phyloP scores from a whole-genome alignment of 1,140 invertebrate species.

The Pseudomyrmex cubaensis region DNA sequence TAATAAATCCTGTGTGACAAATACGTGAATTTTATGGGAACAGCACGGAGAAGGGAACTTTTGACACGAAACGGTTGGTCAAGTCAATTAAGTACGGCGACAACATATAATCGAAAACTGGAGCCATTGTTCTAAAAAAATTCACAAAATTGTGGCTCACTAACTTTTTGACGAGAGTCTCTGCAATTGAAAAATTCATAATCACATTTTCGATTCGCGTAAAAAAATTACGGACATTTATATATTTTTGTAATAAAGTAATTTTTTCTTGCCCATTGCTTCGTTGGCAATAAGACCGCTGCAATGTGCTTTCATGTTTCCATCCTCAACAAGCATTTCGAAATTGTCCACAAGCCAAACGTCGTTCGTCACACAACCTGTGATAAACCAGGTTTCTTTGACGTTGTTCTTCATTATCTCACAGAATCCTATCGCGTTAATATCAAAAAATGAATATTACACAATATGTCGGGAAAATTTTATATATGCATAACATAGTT shows the following conservation, averaged over 20 bases:
- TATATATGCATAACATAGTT: too few relatives aligned
- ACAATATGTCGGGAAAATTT: too few relatives aligned
- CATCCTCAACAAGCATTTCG: neutral
- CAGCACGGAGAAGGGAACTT: conserved; percentile 10
- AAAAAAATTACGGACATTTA: neutral
- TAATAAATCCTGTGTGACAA: neutral
- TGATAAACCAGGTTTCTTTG: too few relatives aligned
- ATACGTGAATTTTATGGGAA: conserved; percentile 1
- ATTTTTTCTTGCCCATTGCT: neutral
- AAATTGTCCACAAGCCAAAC: too few relatives aligned
- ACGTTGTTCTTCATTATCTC: neutral
- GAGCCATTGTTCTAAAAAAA: neutral
- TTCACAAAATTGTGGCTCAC: neutral
- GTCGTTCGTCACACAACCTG: too few relatives aligned
- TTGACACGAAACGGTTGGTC: neutral
- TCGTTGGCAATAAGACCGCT: neutral
- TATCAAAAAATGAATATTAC: too few relatives aligned
- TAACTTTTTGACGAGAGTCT: neutral
- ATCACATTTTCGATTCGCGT: too few relatives aligned
- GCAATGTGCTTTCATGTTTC: neutral
- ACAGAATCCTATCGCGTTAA: neutral
- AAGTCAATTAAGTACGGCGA: too few relatives aligned
- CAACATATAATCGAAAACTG: neutral
- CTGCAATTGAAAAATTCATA: conserved; percentile 24
- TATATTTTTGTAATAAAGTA: neutral